Evolutionary conservation across 37 sponge, comb jelly and placozoan species (phyloP).

Genomic region (Haliclona indistincta): DNA sequence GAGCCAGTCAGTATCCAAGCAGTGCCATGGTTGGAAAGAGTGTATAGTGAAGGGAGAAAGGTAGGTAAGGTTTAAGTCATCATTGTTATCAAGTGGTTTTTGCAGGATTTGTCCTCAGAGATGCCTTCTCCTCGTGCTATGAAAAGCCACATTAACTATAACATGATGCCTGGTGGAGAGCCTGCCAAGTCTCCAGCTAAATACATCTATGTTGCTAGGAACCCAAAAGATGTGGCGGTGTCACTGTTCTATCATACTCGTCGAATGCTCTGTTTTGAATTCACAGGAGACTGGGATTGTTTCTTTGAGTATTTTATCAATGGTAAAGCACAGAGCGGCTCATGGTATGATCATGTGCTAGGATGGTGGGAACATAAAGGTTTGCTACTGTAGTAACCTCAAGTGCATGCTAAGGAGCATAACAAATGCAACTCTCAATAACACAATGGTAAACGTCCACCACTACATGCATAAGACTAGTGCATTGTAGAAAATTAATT

Average conservation of each 20-base stretch:
- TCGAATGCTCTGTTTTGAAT: neutral
- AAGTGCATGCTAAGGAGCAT: no score
- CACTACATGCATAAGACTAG: neutral
- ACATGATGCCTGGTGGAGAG: conserved; percentile 46
- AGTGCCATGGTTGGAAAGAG: conserved; percentile 40
- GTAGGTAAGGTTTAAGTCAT: no score
- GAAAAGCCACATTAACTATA: conserved; percentile 65
- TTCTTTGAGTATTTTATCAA: conserved; percentile 26
- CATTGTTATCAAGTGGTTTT: no score
- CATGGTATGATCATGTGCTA: conserved; percentile 19
- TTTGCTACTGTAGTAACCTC: no score
- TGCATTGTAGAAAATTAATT: neutral
- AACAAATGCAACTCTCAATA: no score
- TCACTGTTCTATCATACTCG: conserved; percentile 45
- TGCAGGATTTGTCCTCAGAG: no score
- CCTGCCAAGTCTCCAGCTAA: conserved; percentile 48
- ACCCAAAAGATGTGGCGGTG: conserved; percentile 73
- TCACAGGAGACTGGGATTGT: no score
- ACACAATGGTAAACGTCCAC: no score
- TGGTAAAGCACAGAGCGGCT: conserved; percentile 21
- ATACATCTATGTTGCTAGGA: conserved; percentile 64
- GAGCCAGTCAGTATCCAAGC: neutral
- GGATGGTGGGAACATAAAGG: conserved; percentile 28
- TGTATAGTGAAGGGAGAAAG: no score
- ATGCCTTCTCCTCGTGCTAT: conserved; percentile 58